These are phyloP conservation scores for Phengaris alcon DNA, from an alignment of 2,888 invertebrate genomes.

Conservation along the genomic window DNA sequence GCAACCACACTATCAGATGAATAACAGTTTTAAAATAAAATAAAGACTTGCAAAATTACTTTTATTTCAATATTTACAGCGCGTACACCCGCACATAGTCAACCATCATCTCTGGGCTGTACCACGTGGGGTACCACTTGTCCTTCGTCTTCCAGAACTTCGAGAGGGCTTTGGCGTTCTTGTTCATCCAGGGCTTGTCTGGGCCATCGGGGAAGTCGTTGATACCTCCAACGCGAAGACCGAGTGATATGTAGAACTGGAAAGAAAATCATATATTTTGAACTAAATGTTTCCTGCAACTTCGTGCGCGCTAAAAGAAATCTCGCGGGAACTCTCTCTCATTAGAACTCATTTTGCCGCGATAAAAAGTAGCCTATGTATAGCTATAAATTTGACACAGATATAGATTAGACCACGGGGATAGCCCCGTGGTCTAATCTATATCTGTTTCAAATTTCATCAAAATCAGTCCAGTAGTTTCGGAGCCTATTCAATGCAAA, in stretches of 20 bases:
- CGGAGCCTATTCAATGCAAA: no score
- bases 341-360: no score
- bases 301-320: no score
- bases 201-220: constrained; percentile 83
- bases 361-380: no score
- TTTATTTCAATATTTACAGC: constrained; percentile 47
- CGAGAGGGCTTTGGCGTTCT: constrained; percentile 79
- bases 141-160: constrained; percentile 82
- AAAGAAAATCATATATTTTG: constrained; percentile 19
- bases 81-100: constrained; percentile 82
- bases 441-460: no score
- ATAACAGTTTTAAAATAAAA: neutral
- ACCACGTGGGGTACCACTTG: constrained; percentile 83
- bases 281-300: no score
- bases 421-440: no score
- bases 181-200: constrained; percentile 88
- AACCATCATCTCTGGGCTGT: constrained; percentile 73
- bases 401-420: no score
- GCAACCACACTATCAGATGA: neutral
- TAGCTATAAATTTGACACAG: no score
- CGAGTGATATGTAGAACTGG: constrained; percentile 87
- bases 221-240: constrained; percentile 89
- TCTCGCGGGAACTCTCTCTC: no score
- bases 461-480: no score
- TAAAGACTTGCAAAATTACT: neutral